Percentiles rank a stretch among this genome's conserved stretches.
Evolutionary conservation across 2,113 vertebrate genomes (phyloP).

Genomic region (Pterocles orientalis): DNA sequence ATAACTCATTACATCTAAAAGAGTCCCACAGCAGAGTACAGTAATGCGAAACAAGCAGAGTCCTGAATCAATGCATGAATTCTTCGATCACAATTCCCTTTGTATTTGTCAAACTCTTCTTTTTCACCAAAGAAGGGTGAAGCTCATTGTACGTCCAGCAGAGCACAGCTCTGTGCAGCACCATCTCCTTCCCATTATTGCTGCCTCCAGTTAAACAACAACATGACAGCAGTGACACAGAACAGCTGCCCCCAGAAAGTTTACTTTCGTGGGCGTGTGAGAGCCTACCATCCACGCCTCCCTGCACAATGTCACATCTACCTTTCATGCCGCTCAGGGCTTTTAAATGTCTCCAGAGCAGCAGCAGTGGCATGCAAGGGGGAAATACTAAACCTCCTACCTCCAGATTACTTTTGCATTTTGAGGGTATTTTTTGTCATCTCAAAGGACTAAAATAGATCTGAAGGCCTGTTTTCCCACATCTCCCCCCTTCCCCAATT

Average conservation of each 20-base stretch:
- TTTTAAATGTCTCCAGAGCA: background rate
- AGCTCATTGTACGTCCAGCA: rapidly evolving
- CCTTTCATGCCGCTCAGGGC: background rate
- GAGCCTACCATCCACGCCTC: background rate
- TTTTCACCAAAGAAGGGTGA: background rate
- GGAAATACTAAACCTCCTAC: background rate
- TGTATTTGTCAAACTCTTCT: background rate
- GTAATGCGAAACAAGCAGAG: background rate
- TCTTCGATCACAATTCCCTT: background rate
- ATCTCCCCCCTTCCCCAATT: background rate
- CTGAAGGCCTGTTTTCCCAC: background rate
- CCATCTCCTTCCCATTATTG: background rate
- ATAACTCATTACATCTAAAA: background rate
- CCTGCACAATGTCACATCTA: constrained; percentile 5
- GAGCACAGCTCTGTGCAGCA: background rate
- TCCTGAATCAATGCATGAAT: background rate
- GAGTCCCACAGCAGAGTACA: background rate
- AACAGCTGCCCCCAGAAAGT: background rate
- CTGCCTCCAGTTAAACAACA: background rate
- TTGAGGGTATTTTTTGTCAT: background rate
- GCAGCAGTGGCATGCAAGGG: background rate
- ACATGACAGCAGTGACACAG: background rate
- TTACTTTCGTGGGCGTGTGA: background rate
- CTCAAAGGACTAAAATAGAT: background rate
- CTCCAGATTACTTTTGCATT: background rate